Evolutionary conservation across 30 jellyfish, hydroid and myxozoan species (phyloP).

Genomic region (Pelagia noctiluca): DNA sequence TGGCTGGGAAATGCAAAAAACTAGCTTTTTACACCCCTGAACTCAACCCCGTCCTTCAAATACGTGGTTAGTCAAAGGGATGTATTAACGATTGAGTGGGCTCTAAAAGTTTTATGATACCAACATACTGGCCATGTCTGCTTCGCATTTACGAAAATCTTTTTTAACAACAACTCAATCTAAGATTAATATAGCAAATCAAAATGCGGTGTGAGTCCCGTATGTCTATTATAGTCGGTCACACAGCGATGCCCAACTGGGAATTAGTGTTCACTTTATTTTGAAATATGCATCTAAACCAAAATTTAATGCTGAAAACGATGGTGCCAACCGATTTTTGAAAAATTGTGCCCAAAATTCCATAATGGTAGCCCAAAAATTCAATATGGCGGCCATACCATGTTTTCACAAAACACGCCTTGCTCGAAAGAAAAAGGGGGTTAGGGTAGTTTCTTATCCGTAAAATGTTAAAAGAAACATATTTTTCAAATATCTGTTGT

Average conservation of each 20-base stretch:
- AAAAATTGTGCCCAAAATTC: slow-evolving; percentile 46
- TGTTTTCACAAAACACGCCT: not conserved
- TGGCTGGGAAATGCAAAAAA: too few species aligned
- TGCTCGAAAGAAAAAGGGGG: slow-evolving; percentile 4
- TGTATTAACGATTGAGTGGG: too few species aligned
- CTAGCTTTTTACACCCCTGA: too few species aligned
- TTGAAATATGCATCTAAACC: not conserved
- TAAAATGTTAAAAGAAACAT: not conserved
- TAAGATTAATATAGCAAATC: not conserved
- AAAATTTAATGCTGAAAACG: slow-evolving; percentile 21
- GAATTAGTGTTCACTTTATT: not conserved
- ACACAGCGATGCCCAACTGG: too few species aligned
- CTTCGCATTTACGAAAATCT: not conserved
- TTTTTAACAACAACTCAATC: not conserved
- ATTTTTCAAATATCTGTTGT: not conserved
- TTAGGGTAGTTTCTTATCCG: slow-evolving; percentile 3
- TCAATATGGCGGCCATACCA: slow-evolving; percentile 38
- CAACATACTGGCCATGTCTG: too few species aligned
- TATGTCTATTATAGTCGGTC: too few species aligned
- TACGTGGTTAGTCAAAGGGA: too few species aligned
- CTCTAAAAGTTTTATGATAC: too few species aligned
- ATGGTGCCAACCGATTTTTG: slow-evolving; percentile 53
- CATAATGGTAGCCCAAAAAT: slow-evolving; percentile 45
- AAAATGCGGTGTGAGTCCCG: not conserved
- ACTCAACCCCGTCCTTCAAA: too few species aligned